Evolutionary conservation across 2,888 invertebrate species (phyloP).

Genomic region (Drosophila flavopinicola): DNA sequence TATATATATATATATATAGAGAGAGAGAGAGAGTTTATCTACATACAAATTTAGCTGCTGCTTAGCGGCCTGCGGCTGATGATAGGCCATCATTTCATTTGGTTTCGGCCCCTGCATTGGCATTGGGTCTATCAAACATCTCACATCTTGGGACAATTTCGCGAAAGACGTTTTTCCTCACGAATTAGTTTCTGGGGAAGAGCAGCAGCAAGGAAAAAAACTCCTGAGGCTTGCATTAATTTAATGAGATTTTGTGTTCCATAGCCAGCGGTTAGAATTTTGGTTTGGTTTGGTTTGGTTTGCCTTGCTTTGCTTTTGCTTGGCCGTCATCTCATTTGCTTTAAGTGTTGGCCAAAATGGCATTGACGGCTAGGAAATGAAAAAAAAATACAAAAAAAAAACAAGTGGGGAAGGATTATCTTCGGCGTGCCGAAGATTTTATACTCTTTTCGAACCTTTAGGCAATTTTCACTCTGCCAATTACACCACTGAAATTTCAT

Average conservation of each 20-base stretch:
- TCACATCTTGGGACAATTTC: conserved; percentile 60
- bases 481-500: too few species aligned
- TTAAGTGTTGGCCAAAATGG: conserved; percentile 61
- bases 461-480: too few species aligned
- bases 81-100: conserved; percentile 28
- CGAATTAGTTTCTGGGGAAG: conserved; percentile 55
- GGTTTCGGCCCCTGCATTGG: conserved; percentile 30
- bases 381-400: background rate
- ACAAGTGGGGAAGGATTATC: too few species aligned
- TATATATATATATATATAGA: conserved; percentile 3
- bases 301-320: conserved; percentile 8
- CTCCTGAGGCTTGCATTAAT: conserved; percentile 76
- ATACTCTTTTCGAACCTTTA: too few species aligned
- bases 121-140: conserved; percentile 51
- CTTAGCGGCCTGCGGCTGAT: conserved; percentile 36
- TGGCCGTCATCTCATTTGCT: conserved; percentile 57
- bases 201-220: conserved; percentile 28
- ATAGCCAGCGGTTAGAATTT: conserved; percentile 56
- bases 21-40: conserved; percentile 7
- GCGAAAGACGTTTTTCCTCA: conserved; percentile 45
- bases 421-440: too few species aligned
- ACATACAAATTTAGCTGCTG: conserved; percentile 43
- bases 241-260: conserved; percentile 70
- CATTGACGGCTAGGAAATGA: conserved; percentile 58
- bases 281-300: conserved; percentile 28